A percentile compares a stretch with the other conserved stretches of the same genome.
Evolutionary conservation across 2,797 vertebrate genomes (phyloP).

Genomic region (Pseudomugil tenellus): DNA sequence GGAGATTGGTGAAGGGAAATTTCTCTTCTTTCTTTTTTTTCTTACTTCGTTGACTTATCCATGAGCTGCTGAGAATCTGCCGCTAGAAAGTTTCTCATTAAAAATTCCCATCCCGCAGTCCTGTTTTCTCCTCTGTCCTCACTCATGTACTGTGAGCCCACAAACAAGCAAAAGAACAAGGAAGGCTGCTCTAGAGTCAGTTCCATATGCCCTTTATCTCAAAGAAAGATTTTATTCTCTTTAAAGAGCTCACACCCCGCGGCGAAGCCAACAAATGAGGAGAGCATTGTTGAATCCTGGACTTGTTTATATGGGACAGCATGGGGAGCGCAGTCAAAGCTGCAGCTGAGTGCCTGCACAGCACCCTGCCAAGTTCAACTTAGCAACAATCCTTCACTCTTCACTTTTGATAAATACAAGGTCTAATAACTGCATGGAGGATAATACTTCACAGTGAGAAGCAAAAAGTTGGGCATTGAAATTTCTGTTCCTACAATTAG

Average conservation of each 20-base stretch:
- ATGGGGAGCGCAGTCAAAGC: conserved; percentile 26
- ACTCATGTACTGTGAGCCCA: conserved; percentile 33
- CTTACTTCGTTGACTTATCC: conserved; percentile 41
- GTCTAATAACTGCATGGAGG: conserved; percentile 21
- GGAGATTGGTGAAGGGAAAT: conserved; percentile 37
- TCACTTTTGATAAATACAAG: neutral
- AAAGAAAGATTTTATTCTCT: conserved; percentile 52
- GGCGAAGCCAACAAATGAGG: conserved; percentile 59
- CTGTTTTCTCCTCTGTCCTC: conserved; percentile 29
- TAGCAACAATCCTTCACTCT: neutral
- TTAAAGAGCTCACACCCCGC: conserved; percentile 53
- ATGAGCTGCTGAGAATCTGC: conserved; percentile 19
- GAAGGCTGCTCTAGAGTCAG: conserved; percentile 53
- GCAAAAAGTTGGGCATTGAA: neutral
- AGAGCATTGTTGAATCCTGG: conserved; percentile 39
- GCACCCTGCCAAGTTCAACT: neutral
- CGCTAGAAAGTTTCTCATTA: conserved; percentile 44
- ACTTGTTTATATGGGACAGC: conserved; percentile 45
- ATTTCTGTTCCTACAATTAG: neutral
- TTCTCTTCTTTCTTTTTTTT: conserved; percentile 19
- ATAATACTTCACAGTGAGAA: neutral
- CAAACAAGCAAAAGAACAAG: conserved; percentile 64
- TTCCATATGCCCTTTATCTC: conserved; percentile 57
- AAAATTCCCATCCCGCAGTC: conserved; percentile 48
- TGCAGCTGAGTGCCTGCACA: conserved; percentile 7